Evolutionary conservation across 2,888 invertebrate species (phyloP).

Genomic region (Drosophila cognata): DNA sequence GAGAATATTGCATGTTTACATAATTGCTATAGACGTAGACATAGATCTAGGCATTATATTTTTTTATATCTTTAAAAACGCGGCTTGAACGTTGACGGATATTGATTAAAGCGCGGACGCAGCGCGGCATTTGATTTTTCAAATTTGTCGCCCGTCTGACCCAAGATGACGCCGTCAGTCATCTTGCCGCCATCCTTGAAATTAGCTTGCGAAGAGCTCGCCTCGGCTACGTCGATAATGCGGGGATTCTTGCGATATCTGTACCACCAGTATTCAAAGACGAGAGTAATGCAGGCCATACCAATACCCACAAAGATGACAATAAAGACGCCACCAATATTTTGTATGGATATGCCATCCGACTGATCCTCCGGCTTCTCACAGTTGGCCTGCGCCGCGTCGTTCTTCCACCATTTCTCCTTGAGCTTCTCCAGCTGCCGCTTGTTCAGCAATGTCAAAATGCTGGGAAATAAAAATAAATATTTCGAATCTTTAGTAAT

Average conservation of each 20-base stretch:
- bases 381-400: constrained; percentile 91
- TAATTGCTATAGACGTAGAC: constrained; percentile 64
- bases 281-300: constrained; percentile 94
- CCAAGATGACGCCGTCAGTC: constrained; percentile 80
- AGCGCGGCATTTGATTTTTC: constrained; percentile 82
- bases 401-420: constrained; percentile 98
- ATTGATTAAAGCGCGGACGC: constrained; percentile 83
- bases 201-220: constrained; percentile 42
- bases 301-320: constrained; percentile 98
- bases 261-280: constrained; percentile 98
- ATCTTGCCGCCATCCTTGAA: constrained; percentile 76
- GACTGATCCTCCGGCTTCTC: constrained; percentile 96
- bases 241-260: constrained; percentile 89
- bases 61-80: constrained; percentile 72
- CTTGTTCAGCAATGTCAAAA: constrained; percentile 96
- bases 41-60: constrained; percentile 27
- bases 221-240: constrained; percentile 88
- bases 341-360: constrained; percentile 98
- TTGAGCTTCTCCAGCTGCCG: constrained; percentile 96
- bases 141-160: constrained; percentile 81
- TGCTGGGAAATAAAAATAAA: constrained; percentile 87
- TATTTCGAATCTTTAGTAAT: background rate
- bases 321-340: constrained; percentile 99
- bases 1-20: constrained; percentile 23
- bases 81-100: constrained; percentile 82